These are phyloP conservation scores for Parnassius smintheus DNA, from an alignment of 2,888 invertebrate genomes.

Conservation along the genomic window DNA sequence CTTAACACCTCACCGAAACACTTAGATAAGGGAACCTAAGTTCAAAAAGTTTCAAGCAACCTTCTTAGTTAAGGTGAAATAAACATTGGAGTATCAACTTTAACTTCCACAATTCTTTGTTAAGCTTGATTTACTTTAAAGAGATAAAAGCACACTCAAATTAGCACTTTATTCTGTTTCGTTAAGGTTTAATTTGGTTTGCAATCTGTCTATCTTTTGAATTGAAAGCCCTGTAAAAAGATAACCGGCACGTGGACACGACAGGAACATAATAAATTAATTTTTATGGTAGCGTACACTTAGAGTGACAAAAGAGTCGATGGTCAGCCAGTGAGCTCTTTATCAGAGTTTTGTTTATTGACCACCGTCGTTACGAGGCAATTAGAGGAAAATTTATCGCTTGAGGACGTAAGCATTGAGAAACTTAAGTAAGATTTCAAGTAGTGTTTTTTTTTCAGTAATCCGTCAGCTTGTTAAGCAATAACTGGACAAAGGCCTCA, in stretches of 20 bases:
- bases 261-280: slow-evolving; percentile 59
- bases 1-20: slow-evolving; percentile 27
- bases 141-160: neutral
- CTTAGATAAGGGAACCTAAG: slow-evolving; percentile 7
- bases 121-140: neutral
- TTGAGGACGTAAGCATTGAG: neutral
- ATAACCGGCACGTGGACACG: slow-evolving; percentile 54
- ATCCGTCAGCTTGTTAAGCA: too few species aligned
- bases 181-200: slow-evolving; percentile 32
- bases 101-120: neutral
- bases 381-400: slow-evolving; percentile 21
- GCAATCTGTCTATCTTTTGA: slow-evolving; percentile 44
- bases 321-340: slow-evolving; percentile 42
- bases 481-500: too few species aligned
- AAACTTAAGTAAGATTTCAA: too few species aligned
- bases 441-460: too few species aligned
- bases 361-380: slow-evolving; percentile 10
- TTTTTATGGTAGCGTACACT: slow-evolving; percentile 63
- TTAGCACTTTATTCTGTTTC: slow-evolving; percentile 33
- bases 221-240: slow-evolving; percentile 25
- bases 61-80: slow-evolving; percentile 25
- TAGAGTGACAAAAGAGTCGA: slow-evolving; percentile 34
- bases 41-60: slow-evolving; percentile 3
- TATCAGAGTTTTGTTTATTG: slow-evolving; percentile 36
- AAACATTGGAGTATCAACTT: slow-evolving; percentile 27